Evolutionary conservation across 35 echinoderm and acorn worm species (phyloP), one percentile per base, ranked within the genome.

Genomic region (Lytechinus variegatus): DNA sequence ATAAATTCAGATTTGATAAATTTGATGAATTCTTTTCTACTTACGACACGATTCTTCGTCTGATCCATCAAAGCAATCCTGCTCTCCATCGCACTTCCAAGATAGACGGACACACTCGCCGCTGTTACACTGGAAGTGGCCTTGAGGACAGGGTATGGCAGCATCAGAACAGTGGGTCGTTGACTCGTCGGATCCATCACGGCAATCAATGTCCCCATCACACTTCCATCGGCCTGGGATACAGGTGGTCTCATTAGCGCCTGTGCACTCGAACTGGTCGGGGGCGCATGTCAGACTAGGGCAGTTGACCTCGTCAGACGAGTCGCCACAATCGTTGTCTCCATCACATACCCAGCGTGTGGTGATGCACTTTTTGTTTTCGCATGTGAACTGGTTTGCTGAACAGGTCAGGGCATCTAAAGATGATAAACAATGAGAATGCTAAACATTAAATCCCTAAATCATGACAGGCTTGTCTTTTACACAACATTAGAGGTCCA

Each of bases 81-180:
- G 60, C 53, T 98, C 97, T 8, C 97, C 97, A 54, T 98, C 97
- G 52, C 97, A 98, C 10, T 87, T 94, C 97, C 97, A 98, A 4
- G 97, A 93, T 12, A 28, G 27, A 33, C 97, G 97, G 54, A 98
- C 95, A 52, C 97, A 98, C 72, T 97, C 95, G 4, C 97, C 97
- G 52, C 87, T 97, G 56, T 24, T 66, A 51, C 97, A 98, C 55
- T 53, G 52, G 54, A 97, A 98, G 10, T 95, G 79, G 10, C 96
- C 61, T 53, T 52, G 55, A 8, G 79, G 14, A 61, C 97, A 98
- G 55, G 72, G 88, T 4, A 60, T 52, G 10, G 94, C 27, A 0
- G 96, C 95, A 16, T 9, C 71, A 13, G 55, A 54, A 33, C 91
- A 87, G 54, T 52, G 56, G 8, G 54, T 87, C 5, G 8, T 29